These are phyloP conservation scores for Eristalis pertinax DNA, from an alignment of 2,888 invertebrate species.

Conservation along the genomic window DNA sequence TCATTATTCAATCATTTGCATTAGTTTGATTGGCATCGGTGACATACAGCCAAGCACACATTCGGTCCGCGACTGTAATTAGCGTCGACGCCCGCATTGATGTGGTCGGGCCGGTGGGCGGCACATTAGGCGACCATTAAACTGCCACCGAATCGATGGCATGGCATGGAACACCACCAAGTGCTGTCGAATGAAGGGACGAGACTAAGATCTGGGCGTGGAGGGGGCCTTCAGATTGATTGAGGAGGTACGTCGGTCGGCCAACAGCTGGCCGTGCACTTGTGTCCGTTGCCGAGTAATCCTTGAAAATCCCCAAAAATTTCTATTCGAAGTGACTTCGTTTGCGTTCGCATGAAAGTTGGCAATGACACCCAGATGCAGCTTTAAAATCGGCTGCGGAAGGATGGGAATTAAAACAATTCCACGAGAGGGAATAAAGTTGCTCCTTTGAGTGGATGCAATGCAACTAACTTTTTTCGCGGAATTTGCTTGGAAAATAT, in stretches of 20 bases:
- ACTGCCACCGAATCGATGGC: not conserved
- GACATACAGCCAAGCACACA: no score
- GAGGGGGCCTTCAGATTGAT: no score
- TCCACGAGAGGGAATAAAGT: not conserved
- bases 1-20: constrained; percentile 56
- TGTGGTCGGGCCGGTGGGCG: constrained; percentile 11
- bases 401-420: not conserved
- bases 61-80: constrained; percentile 36
- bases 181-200: no score
- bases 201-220: no score
- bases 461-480: not conserved
- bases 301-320: no score
- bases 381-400: not conserved
- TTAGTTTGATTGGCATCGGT: constrained; percentile 11
- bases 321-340: not conserved
- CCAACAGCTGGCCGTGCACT: no score
- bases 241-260: no score
- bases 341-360: not conserved
- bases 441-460: not conserved
- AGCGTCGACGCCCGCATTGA: constrained; percentile 15
- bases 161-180: no score
- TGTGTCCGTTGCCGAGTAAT: no score
- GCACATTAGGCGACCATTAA: constrained; percentile 25
- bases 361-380: not conserved
- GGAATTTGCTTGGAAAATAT: not conserved